Percentiles rank a stretch among this genome's conserved stretches.
Conservation (phyloP, 2,113 vertebrate species). For the Albula glossodonta region DNA sequence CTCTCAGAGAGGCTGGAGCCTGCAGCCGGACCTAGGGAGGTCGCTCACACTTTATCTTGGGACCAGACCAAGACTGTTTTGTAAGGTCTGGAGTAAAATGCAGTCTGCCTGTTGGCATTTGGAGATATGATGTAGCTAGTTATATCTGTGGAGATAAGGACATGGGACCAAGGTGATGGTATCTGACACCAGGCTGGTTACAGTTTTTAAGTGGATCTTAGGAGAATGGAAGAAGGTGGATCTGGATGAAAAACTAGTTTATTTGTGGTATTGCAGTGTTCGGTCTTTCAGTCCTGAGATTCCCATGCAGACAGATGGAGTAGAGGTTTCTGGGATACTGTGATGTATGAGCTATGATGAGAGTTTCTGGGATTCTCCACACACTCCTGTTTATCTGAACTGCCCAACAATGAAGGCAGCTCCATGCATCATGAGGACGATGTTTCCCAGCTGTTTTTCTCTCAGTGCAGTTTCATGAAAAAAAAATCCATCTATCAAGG, state of each 20-base stretch:
- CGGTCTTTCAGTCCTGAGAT: neutral
- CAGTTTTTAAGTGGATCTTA: too few relatives aligned
- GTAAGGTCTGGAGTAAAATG: neutral
- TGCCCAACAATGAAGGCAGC: neutral
- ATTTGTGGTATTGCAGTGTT: neutral
- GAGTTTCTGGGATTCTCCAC: neutral
- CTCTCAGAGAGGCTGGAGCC: neutral
- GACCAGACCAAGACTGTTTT: neutral
- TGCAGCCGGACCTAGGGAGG: neutral
- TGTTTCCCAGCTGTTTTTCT: constrained; percentile 7
- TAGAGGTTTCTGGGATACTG: neutral
- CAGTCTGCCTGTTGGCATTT: too few relatives aligned
- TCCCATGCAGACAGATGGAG: neutral
- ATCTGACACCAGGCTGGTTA: neutral
- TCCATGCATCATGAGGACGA: neutral
- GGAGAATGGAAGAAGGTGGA: neutral
- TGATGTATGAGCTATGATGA: neutral
- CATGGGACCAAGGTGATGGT: neutral
- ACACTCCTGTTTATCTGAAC: constrained; percentile 13
- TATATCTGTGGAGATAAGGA: neutral
- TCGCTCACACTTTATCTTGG: neutral
- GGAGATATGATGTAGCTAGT: neutral
- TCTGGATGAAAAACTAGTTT: neutral
- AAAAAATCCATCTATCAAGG: neutral
- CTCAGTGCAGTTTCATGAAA: neutral